These are phyloP conservation scores for Leucophenga montana DNA, from an alignment of 2,888 invertebrate species.

Conservation along the genomic window DNA sequence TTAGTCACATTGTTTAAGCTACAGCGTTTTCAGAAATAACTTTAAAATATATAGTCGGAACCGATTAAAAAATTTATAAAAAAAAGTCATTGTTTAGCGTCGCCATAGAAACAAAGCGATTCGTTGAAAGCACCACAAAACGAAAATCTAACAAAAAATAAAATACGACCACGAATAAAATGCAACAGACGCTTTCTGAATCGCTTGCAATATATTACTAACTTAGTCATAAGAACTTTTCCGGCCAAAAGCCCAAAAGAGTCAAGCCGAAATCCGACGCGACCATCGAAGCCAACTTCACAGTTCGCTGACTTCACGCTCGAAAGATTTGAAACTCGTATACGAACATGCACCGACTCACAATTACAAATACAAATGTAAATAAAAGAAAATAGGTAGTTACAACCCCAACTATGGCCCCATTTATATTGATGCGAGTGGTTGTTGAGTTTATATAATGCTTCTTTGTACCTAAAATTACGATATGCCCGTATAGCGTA, in stretches of 20 bases:
- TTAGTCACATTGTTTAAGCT: background rate
- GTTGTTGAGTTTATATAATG: no score
- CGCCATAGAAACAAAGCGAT: background rate
- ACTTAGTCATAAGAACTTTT: slow-evolving; percentile 34
- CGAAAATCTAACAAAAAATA: slow-evolving; percentile 16
- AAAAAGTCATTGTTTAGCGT: background rate
- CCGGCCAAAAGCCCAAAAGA: slow-evolving; percentile 27
- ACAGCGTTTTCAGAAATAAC: background rate
- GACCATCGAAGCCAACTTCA: slow-evolving; percentile 29
- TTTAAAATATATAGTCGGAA: background rate
- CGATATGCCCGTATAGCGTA: no score
- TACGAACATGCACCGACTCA: slow-evolving; percentile 3
- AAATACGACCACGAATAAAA: slow-evolving; percentile 3
- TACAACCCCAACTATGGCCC: no score
- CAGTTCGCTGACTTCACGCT: slow-evolving; percentile 44
- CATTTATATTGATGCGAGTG: no score
- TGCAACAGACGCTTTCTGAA: slow-evolving; percentile 20
- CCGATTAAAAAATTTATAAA: background rate
- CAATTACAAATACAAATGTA: background rate
- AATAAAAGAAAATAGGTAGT: no score
- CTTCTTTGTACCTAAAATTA: no score
- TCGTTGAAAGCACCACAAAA: background rate
- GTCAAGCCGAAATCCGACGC: slow-evolving; percentile 28
- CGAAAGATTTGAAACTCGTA: slow-evolving; percentile 31
- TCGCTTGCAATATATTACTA: slow-evolving; percentile 37